Evolutionary conservation across 2,797 vertebrate genomes (phyloP).

Genomic region (Percopsis omiscomaycus): DNA sequence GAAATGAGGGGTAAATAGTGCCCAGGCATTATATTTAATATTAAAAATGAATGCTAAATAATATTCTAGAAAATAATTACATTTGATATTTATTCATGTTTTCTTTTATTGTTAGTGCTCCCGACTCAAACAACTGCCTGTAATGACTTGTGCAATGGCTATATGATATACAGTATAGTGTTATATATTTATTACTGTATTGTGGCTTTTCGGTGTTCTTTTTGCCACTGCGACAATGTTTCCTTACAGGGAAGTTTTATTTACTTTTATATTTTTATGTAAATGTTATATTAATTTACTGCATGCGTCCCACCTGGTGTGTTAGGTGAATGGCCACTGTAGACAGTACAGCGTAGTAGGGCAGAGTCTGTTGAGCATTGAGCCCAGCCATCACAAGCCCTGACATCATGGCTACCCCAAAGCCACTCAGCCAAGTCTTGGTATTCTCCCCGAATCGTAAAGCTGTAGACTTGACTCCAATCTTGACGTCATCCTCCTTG

Average conservation of each 20-base stretch:
- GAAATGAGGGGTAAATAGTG: too few relatives aligned
- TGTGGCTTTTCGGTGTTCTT: background rate
- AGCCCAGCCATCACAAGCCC: slow-evolving; percentile 81
- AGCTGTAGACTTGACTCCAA: slow-evolving; percentile 93
- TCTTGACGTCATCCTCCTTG: slow-evolving; percentile 86
- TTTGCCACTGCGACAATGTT: too few relatives aligned
- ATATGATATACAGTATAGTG: background rate
- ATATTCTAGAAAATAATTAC: too few relatives aligned
- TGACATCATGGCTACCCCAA: slow-evolving; percentile 83
- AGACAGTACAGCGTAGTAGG: slow-evolving; percentile 83
- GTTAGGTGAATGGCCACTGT: slow-evolving; percentile 78
- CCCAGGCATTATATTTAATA: too few relatives aligned
- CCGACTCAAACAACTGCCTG: background rate
- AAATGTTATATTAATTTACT: too few relatives aligned
- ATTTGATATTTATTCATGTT: too few relatives aligned
- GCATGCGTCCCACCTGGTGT: slow-evolving; percentile 80
- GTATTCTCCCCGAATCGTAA: slow-evolving; percentile 86
- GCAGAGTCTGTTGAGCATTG: slow-evolving; percentile 83
- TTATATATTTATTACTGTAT: background rate
- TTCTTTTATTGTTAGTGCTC: background rate
- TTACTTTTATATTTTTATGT: too few relatives aligned
- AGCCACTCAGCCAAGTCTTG: slow-evolving; percentile 89
- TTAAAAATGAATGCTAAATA: too few relatives aligned
- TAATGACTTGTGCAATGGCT: too few relatives aligned
- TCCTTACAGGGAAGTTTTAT: too few relatives aligned